phyloP scores from a whole-genome alignment of 2,113 vertebrate genomes.

The Zapus hudsonius region DNA sequence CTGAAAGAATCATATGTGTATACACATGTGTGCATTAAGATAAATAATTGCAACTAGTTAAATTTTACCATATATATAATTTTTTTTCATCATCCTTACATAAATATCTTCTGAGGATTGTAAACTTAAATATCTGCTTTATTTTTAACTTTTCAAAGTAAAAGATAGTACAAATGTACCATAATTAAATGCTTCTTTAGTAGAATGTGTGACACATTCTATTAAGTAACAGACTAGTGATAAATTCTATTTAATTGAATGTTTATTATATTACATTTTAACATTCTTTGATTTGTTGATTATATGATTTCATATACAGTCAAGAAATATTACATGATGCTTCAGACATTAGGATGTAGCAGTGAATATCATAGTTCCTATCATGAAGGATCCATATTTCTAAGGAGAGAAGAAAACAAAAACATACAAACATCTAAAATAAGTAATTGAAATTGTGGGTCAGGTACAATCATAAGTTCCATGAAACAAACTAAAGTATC shows the following conservation, averaged over 20 bases:
- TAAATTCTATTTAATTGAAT: conserved; percentile 1
- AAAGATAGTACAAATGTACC: not conserved
- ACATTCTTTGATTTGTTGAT: not conserved
- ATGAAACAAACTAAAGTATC: not conserved
- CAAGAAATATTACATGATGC: not conserved
- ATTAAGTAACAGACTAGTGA: not conserved
- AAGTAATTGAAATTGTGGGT: not conserved
- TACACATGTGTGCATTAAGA: not conserved
- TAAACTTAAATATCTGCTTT: not conserved
- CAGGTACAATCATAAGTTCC: not conserved
- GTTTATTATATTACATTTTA: not conserved
- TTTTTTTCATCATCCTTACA: not conserved
- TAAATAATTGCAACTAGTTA: not conserved
- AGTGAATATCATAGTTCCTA: not conserved
- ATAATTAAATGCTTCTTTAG: not conserved
- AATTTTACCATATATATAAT: not conserved
- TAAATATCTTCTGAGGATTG: conserved; percentile 15
- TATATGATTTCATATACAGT: not conserved
- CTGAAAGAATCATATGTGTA: not conserved
- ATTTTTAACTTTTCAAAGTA: conserved; percentile 42
- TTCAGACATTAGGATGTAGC: not conserved
- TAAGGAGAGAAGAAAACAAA: not conserved
- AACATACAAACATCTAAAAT: not conserved
- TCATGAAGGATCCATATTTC: not conserved
- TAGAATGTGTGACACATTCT: not conserved